These are phyloP conservation scores for Hyperoplus immaculatus DNA, from an alignment of 2,797 vertebrate genomes.

Conservation along the genomic window DNA sequence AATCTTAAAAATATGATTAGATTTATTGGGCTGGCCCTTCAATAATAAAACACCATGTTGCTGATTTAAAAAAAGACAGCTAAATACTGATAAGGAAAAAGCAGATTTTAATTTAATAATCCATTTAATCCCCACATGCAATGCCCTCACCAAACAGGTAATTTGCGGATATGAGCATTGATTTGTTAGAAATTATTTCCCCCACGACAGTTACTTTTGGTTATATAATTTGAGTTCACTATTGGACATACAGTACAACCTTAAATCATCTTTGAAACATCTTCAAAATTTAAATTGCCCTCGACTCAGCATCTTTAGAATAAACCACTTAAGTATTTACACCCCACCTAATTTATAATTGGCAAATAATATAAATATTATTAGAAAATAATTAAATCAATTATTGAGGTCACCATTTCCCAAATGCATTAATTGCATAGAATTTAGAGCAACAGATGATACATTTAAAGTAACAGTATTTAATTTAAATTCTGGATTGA, in stretches of 20 bases:
- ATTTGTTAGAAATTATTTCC: not conserved
- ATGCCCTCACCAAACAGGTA: not conserved
- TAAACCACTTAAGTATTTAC: not conserved
- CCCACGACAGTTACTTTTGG: not conserved
- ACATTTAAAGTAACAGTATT: conserved; percentile 9
- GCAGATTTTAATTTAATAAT: not conserved
- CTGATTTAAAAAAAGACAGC: not conserved
- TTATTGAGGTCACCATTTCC: conserved; percentile 28
- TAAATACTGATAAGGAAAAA: not conserved
- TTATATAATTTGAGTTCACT: not conserved
- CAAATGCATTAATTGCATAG: conserved; percentile 8
- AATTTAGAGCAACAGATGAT: not conserved
- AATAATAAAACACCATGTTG: conserved; percentile 1
- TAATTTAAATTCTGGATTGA: conserved; percentile 19
- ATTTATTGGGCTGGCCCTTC: not conserved
- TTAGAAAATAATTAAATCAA: not conserved
- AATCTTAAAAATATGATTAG: not conserved
- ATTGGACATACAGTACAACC: not conserved
- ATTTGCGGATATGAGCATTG: not conserved
- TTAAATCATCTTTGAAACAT: not conserved
- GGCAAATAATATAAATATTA: conserved; percentile 3
- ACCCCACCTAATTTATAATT: conserved; percentile 10
- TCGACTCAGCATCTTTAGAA: not conserved
- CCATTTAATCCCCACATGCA: not conserved
- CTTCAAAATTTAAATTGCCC: not conserved